Evolutionary conservation across 1,140 invertebrate genomes (phyloP), one percentile per base, ranked within the genome.

Genomic region (Vanessa atalanta): DNA sequence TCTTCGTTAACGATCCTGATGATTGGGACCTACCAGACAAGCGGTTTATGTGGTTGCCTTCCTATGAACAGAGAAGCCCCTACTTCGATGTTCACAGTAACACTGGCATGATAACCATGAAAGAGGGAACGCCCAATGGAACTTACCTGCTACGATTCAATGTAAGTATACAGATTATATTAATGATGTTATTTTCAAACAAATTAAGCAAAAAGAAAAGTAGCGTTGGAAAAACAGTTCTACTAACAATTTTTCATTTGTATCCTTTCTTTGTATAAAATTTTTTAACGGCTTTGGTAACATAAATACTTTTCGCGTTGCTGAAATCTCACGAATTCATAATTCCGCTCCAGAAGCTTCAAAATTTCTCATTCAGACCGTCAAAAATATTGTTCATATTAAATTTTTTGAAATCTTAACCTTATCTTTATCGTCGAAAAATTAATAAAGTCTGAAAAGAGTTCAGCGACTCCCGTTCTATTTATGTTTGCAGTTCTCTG

Each of bases 11-110:
- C 43, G 98, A 99, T 92, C 94, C 95, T 0, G 98, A 99, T 85
- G 98, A 99, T 86, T 99, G 98, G 97, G 98, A 99, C 92, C 90
- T 98, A 55, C 95, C 95, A 0, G 97, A 99, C 85, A 99, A 99
- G 92, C 85, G 93, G 2, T 99, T 98, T 79, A 88, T 91, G 13
- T 97, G 96, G 96, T 79, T 89, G 16, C 80, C 91, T 0, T 92
- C 89, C 0, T 93, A 88, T 50, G 90, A 95, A 76, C 90, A 94
- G 0, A 93, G 95, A 70, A 92, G 85, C 67, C 90, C 90, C 0
- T 90, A 92, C 79, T 98, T 97, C 86, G 88, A 93, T 5, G 92
- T 98, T 1, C 94, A 97, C 81, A 82, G 90, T 9, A 93, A 95
- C 65, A 96, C 95, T 8, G 98, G 98, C 7, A 96, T 97, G 95